Percentiles rank a stretch among this genome's conserved stretches.
Conservation (phyloP, 1,140 invertebrate species). For the Plectrocnemia conspersa region DNA sequence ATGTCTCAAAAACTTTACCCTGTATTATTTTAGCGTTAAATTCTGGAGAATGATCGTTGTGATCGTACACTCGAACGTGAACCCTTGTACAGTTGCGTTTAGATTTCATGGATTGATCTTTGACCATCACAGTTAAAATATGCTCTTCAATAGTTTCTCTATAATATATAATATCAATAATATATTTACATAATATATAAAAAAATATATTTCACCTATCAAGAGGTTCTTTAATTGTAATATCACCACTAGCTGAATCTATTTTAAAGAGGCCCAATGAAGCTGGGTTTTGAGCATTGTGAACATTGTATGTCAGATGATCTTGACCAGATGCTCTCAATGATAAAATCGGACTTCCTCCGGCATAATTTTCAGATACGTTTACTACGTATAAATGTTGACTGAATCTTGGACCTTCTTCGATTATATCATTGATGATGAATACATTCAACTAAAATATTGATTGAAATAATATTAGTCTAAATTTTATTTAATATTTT, state of each 20-base stretch:
- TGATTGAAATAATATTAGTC: not conserved
- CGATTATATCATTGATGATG: slow-evolving; percentile 68
- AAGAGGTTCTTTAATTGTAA: slow-evolving; percentile 64
- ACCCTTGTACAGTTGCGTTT: slow-evolving; percentile 77
- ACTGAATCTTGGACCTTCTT: slow-evolving; percentile 68
- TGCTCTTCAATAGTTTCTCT: slow-evolving; percentile 71
- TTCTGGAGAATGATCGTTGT: slow-evolving; percentile 81
- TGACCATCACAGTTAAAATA: slow-evolving; percentile 79
- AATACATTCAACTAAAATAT: slow-evolving; percentile 57
- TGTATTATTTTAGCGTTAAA: slow-evolving; percentile 72
- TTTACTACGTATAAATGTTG: slow-evolving; percentile 62
- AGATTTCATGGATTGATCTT: slow-evolving; percentile 75
- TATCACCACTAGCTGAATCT: slow-evolving; percentile 66
- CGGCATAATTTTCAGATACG: slow-evolving; percentile 61
- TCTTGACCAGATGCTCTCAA: slow-evolving; percentile 26
- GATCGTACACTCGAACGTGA: slow-evolving; percentile 71
- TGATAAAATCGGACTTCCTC: slow-evolving; percentile 30
- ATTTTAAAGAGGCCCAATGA: slow-evolving; percentile 71
- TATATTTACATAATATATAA: not conserved
- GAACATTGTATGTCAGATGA: slow-evolving; percentile 63
- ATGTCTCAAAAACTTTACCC: slow-evolving; percentile 72
- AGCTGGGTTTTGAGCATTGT: slow-evolving; percentile 63
- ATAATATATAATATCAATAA: slow-evolving; percentile 12
- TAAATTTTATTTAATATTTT: slow-evolving; percentile 3
- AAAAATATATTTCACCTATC: slow-evolving; percentile 52